Base-by-base conservation (phyloP, 2,113 vertebrate genomes). In the Myrmecobius fasciatus region DNA sequence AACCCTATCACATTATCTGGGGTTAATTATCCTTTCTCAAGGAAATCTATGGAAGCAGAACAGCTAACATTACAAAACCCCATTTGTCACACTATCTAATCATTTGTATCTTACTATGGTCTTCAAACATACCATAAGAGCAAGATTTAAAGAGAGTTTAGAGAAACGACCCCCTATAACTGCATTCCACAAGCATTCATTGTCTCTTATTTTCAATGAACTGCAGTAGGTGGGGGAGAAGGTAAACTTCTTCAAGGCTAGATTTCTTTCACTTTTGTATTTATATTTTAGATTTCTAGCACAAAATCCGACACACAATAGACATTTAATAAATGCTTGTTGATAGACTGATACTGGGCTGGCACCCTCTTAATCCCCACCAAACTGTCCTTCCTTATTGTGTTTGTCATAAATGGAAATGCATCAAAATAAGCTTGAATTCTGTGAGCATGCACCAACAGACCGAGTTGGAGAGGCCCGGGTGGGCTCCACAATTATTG, bases 41-140 rank as follows among this genome's bases (percentile, higher is more conserved):
- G 49, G 9, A 51, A 51, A 51, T 51, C 49, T 51, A 10, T 51
- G 11, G 49, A 51, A 51, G 49, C 49, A 51, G 49, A 51, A 51
- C 49, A 51, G 49, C 9, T 51, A 51, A 51, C 49, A 51, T 10
- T 51, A 10, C 49, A 51, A 51, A 51, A 51, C 9, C 11, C 9
- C 49, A 51, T 51, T 51, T 51, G 49, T 51, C 49, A 51, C 9
- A 51, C 49, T 51, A 51, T 52, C 48, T 91, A 83, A 48, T 93
- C 92, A 75, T 75, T 36, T 75, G 31, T 75, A 75, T n/a, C 36
- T 75, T n/a, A 75, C 36, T n/a, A 20, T 75, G 67, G 3, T 12
- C 56, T 95, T 93, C 90, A 91, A 6, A 54, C 31, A 5, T 96
- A 7, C 36, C 60, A 67, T 94, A 94, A 94, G 36, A 75, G 36